Conservation (phyloP, 1,140 invertebrate species). For the Drosophila santomea region DNA sequence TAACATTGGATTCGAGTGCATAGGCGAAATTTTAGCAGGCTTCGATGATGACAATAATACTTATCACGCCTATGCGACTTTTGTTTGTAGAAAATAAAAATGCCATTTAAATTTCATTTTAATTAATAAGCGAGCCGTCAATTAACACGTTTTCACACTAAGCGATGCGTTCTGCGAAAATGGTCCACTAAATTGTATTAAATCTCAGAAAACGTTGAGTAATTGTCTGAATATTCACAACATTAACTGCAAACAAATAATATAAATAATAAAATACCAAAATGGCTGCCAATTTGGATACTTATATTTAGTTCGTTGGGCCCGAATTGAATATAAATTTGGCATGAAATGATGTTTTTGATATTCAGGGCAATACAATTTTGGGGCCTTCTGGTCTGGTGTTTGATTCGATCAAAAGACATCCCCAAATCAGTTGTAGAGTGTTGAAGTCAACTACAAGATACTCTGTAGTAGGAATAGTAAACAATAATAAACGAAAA, state of each 20-base stretch:
- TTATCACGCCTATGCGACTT: conserved; percentile 26
- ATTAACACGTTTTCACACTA: conserved; percentile 71
- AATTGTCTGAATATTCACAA: conserved; percentile 35
- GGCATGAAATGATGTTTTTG: conserved; percentile 79
- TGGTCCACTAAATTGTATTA: conserved; percentile 53
- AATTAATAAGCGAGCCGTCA: conserved; percentile 44
- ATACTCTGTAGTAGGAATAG: conserved; percentile 4
- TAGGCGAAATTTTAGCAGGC: conserved; percentile 48
- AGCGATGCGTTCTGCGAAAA: conserved; percentile 53
- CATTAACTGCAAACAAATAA: conserved; percentile 47
- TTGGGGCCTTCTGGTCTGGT: conserved; percentile 10
- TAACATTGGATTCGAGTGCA: conserved; percentile 28
- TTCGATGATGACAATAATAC: conserved; percentile 47
- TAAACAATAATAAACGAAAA: not conserved
- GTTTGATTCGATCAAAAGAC: conserved; percentile 39
- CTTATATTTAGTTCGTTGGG: conserved; percentile 25
- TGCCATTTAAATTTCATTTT: conserved; percentile 31
- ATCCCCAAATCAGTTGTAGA: conserved; percentile 7
- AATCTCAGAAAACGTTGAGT: conserved; percentile 38
- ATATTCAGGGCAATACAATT: conserved; percentile 68
- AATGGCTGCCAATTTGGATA: conserved; percentile 52
- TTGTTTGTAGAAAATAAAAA: conserved; percentile 17
- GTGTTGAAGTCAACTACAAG: not conserved
- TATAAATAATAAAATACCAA: conserved; percentile 45
- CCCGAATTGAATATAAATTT: conserved; percentile 82